Percentiles rank a stretch among this genome's conserved stretches.
Evolutionary conservation across 2,888 invertebrate genomes (phyloP).

Genomic region (Cartodere bifasciata): DNA sequence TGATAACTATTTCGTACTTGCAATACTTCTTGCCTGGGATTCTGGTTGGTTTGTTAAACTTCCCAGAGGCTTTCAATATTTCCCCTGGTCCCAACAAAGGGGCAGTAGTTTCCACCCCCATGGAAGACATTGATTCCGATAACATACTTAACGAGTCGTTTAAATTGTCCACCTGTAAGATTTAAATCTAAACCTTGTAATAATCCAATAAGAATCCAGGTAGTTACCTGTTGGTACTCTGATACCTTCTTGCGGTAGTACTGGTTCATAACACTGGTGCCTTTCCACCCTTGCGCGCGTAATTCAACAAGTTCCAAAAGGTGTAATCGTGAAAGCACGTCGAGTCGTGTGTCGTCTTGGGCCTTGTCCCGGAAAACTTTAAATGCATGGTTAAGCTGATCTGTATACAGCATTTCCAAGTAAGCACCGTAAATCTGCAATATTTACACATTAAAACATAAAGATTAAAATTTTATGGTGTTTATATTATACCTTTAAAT

Average conservation of each 20-base stretch:
- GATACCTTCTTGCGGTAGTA: constrained; percentile 57
- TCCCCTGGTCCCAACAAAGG: constrained; percentile 70
- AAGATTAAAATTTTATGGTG: not conserved
- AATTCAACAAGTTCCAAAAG: constrained; percentile 87
- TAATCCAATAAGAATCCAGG: constrained; percentile 1
- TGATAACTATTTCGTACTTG: constrained; percentile 79
- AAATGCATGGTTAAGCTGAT: constrained; percentile 74
- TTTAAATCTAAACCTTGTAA: constrained; percentile 1
- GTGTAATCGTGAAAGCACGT: constrained; percentile 73
- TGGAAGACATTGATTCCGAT: constrained; percentile 6
- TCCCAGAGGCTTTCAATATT: constrained; percentile 76
- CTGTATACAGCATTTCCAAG: constrained; percentile 71
- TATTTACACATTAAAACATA: constrained; percentile 5
- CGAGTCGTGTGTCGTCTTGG: constrained; percentile 76
- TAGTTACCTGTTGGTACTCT: constrained; percentile 27
- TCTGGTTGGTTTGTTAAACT: constrained; percentile 77
- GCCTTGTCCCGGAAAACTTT: constrained; percentile 81
- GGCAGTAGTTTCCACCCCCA: constrained; percentile 26
- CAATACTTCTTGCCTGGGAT: constrained; percentile 88
- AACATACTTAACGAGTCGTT: constrained; percentile 7
- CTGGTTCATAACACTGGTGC: constrained; percentile 68
- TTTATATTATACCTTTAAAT: constrained; percentile 48
- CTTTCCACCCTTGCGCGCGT: constrained; percentile 83
- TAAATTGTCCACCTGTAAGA: constrained; percentile 5
- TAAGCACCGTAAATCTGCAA: constrained; percentile 53